Base-by-base conservation (phyloP, 2,888 invertebrate genomes). In the Drosophila macrospina region DNA sequence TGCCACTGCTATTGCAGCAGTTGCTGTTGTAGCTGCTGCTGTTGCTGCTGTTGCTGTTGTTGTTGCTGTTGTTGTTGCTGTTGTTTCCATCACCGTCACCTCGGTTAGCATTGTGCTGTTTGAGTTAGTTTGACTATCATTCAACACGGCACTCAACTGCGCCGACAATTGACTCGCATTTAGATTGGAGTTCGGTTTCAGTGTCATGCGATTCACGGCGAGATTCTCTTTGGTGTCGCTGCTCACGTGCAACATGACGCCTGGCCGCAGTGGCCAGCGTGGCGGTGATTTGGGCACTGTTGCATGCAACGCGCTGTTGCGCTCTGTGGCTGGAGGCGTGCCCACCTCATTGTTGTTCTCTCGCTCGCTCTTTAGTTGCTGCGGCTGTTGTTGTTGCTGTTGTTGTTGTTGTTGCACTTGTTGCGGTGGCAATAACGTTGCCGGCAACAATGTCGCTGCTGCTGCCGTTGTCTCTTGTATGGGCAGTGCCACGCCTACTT, bases 261-360 rank as follows among this genome's bases (percentile, higher is more conserved):
- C 97, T 2, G 97, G 97, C 89, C 96, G 96, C 67, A 97, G 92
- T 7, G 97, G 97, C 97, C 97, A 98, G 90, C 96, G 91, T 41
- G 92, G 92, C 60, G 92, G 92, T 65, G 92, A 92, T 85, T 92
- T 92, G 37, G 92, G 92, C 73, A 90, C 81, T 63, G 68, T 73
- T 54, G 66, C 77, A 67, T 63, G 75, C 48, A 66, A 34, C 8
- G 63, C 56, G 1, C 36, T 50, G 24, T 75, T 78, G 16, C 75
- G 64, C 13, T 64, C 39, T 50, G 73, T 67, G 52, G 85, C 63
- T 39, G 77, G 76, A 6, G 85, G 82, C 69, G 82, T 82, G 67
- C 68, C 65, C 56, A 68, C 48, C 59, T 79, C 76, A 55, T 80
- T 77, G 72, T 69, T 72, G 67, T 77, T 71, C 51, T 74, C 71